phyloP scores from a whole-genome alignment of 2,797 vertebrate species.

The Argyrosomus regius region DNA sequence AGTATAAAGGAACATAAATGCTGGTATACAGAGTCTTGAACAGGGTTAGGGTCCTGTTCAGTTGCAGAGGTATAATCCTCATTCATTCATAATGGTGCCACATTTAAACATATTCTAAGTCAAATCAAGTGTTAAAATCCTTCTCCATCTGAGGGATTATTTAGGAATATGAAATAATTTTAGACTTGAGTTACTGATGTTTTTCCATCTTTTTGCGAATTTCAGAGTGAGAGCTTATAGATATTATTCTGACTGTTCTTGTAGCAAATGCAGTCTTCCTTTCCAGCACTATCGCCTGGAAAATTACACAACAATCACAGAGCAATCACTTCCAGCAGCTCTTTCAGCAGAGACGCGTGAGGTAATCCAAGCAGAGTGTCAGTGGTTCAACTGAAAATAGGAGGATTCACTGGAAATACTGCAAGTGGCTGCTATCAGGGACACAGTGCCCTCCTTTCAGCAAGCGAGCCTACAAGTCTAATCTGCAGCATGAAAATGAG shows the following conservation, averaged over 20 bases:
- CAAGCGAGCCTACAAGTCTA: slow-evolving; percentile 36
- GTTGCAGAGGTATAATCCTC: slow-evolving; percentile 30
- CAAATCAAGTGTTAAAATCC: slow-evolving; percentile 26
- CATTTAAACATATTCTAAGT: slow-evolving; percentile 14
- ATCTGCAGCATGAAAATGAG: slow-evolving; percentile 57
- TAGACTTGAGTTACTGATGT: background rate
- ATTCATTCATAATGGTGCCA: slow-evolving; percentile 18
- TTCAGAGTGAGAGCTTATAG: slow-evolving; percentile 19
- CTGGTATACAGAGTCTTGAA: slow-evolving; percentile 17
- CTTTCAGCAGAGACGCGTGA: slow-evolving; percentile 14
- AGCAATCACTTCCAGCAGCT: slow-evolving; percentile 52
- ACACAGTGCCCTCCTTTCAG: slow-evolving; percentile 55
- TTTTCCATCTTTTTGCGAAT: slow-evolving; percentile 24
- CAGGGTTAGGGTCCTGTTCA: slow-evolving; percentile 12
- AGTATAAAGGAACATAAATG: slow-evolving; percentile 14
- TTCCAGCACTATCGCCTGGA: slow-evolving; percentile 41
- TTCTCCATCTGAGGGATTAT: slow-evolving; percentile 49
- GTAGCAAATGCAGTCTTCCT: slow-evolving; percentile 35
- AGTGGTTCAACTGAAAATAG: slow-evolving; percentile 48
- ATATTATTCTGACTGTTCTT: slow-evolving; percentile 36
- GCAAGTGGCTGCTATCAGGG: slow-evolving; percentile 57
- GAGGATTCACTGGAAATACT: slow-evolving; percentile 52
- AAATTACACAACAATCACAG: slow-evolving; percentile 68
- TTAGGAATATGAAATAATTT: slow-evolving; percentile 29
- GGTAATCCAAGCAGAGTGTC: slow-evolving; percentile 50